Conservation (phyloP, 92 coral and sea anemone genomes). For the Palythoa heliodiscus region DNA sequence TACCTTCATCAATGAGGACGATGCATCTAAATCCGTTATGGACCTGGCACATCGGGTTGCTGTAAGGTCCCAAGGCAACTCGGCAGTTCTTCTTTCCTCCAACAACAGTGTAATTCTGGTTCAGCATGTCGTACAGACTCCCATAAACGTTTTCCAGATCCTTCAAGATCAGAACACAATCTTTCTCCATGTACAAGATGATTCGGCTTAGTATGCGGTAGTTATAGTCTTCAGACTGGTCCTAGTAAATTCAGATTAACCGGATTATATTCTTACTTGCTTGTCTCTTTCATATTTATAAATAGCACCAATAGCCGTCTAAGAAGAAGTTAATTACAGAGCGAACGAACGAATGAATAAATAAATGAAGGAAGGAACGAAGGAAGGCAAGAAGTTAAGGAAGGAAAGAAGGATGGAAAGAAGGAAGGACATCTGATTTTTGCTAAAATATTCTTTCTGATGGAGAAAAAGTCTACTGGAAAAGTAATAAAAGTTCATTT, state of each 20-base stretch:
- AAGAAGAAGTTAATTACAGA: too few species aligned
- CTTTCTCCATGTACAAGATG: conserved; percentile 55
- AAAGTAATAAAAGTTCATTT: too few species aligned
- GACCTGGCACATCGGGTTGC: conserved; percentile 59
- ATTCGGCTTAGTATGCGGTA: conserved; percentile 51
- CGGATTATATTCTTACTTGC: not conserved
- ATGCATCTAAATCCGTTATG: conserved; percentile 56
- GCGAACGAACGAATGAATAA: too few species aligned
- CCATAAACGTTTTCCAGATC: conserved; percentile 57
- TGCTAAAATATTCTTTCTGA: too few species aligned
- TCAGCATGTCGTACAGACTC: conserved; percentile 56
- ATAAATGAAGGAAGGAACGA: too few species aligned
- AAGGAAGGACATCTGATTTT: too few species aligned
- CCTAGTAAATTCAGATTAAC: not conserved
- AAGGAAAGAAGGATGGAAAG: too few species aligned
- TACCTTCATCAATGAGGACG: conserved; percentile 50
- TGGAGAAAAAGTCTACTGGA: too few species aligned
- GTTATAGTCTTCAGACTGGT: conserved; percentile 55
- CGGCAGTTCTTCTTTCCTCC: conserved; percentile 60
- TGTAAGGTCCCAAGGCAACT: conserved; percentile 55
- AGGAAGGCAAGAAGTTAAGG: too few species aligned
- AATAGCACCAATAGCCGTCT: too few species aligned
- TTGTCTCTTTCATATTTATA: not conserved
- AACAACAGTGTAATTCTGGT: conserved; percentile 56
- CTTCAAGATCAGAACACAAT: conserved; percentile 50